Evolutionary conservation across 2,888 invertebrate genomes (phyloP), one percentile per base, ranked within the genome.

Genomic region (Amphipyra tragopoginis): DNA sequence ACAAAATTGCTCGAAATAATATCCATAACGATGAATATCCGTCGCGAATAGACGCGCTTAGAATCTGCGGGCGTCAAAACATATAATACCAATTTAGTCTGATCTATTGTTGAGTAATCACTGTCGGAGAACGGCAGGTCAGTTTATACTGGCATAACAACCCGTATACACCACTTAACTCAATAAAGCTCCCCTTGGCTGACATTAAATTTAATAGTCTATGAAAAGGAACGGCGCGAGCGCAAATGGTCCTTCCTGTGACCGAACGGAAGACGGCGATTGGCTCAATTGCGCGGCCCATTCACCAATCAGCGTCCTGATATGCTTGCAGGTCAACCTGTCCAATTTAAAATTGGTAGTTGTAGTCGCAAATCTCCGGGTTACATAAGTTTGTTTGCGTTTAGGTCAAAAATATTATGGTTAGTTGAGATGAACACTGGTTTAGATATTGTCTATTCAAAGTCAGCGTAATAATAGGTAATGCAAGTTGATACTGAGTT

Each of bases 131-230:
- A 51, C 64, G 42, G 78, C 77, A 84, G 92, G 82, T 87, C 90
- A 81, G 61, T 52, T 63, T 84, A 80, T 58, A 77, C 62, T 83
- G 87, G 91, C 65, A 69, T 58, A 71, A 71, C 67, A 65, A 81
- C 94, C 93, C 93, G 93, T 93, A 93, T 92, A 82, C 72, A 69
- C 90, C 90, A 92, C 90, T 93, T 93, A 93, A 93, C 90, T 92
- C 92, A 93, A 93, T 94, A 92, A 93, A 90, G 89, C 78, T 90
- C 93, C 94, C 94, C 93, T 93, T 89, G 89, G 82, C 77, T 83
- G 83, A 83, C 90, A 92, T 92, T 93, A 92, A 92, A 91, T 93
- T 93, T 93, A 94, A 93, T 93, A 90, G 93, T 88, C 90, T 92
- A 90, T 94, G 93, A 92, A 93, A 93, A 90, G 92, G 82, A 92